Conservation (phyloP, 2,113 vertebrate species). For the Hippopotamus amphibius region DNA sequence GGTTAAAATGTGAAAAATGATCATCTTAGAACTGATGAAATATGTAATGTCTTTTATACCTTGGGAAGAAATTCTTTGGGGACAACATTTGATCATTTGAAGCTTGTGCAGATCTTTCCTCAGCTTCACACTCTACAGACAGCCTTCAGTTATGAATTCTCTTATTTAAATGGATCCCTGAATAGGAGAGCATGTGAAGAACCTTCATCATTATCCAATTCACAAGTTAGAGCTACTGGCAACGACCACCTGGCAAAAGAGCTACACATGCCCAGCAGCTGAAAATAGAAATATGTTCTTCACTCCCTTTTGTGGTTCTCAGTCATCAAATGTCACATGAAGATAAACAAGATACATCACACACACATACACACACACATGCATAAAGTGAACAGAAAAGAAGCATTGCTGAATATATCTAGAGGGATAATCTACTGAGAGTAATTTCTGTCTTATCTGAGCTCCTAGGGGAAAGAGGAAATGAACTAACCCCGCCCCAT, state of each 20-base stretch:
- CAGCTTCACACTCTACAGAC: background rate
- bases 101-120: background rate
- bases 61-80: constrained; percentile 26
- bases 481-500: background rate
- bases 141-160: background rate
- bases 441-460: background rate
- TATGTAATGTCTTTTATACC: background rate
- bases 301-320: background rate
- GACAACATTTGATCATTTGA: constrained; percentile 16
- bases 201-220: constrained; percentile 23
- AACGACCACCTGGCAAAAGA: background rate
- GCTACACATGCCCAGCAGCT: background rate
- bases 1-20: constrained; percentile 42
- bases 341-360: background rate
- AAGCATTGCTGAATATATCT: background rate
- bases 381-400: background rate
- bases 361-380: background rate
- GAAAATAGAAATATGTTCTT: constrained; percentile 44
- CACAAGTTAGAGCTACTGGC: background rate
- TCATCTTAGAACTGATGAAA: background rate
- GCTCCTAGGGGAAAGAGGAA: background rate
- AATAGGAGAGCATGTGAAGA: background rate
- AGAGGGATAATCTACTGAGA: background rate
- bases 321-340: background rate
- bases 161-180: background rate